Base-by-base conservation (phyloP, 1,140 invertebrate genomes). In the Drosophila nasuta region DNA sequence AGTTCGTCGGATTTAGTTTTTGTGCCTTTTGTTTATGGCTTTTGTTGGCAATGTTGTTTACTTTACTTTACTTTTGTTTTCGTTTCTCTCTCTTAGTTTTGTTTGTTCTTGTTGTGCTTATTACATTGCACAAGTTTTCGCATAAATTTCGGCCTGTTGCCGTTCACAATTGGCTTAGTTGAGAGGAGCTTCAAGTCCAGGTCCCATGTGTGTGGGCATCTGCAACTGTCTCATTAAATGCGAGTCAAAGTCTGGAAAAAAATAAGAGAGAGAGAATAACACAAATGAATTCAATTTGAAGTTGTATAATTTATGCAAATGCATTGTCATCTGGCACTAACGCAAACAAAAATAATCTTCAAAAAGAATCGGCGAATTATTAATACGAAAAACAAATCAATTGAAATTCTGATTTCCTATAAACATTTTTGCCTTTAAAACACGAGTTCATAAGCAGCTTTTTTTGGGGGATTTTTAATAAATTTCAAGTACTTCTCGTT, bases 141-240 rank as follows among this genome's bases (percentile, higher is more conserved):
- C 80, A 87, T 87, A 87, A 88, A 87, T 75, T 81, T 72, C 67
- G 68, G 79, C 83, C 79, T 89, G 83, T 89, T 87, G 83, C 83
- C 85, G 70, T 81, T 85, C 78, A 78, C 77, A 82, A 80, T 77
- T 83, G 77, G 66, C 76, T 79, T 76, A 74, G 81, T 76, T 46
- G 11, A 59, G 56, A 46, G 52, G 49, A 64, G 17, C 10, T 56
- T 46, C 25, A 38, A 52, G 45, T 48, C 58, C 69, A 66, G 63
- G 82, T 77, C 85, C 75, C 85, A 89, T 83, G 74, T 87, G 74
- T 87, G 83, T 63, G 72, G 45, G 59, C 65, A 56, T 56, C 66
- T 72, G 85, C 77, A 79, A 38, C 46, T 46, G 70, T 48, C 82
- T 88, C 67, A 83, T 88, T 89, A 89, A 89, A 88, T 70, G 79